Conservation (phyloP, 2,888 invertebrate genomes). For the Anodontia alba region DNA sequence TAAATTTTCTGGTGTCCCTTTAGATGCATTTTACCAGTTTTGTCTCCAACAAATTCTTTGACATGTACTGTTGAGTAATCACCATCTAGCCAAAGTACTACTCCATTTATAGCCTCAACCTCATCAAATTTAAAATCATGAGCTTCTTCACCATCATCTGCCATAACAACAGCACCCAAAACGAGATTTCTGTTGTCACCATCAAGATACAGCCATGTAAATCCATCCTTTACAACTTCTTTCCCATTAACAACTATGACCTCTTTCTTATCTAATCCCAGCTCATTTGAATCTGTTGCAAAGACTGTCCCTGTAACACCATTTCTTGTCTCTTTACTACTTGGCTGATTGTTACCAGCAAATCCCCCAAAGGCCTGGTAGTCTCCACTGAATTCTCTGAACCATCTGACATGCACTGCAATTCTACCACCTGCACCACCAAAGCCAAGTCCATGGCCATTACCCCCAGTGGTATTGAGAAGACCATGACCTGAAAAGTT, state of each 20-base stretch:
- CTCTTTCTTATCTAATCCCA: conserved; percentile 56
- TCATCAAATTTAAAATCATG: conserved; percentile 67
- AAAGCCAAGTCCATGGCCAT: conserved; percentile 59
- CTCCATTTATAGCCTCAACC: conserved; percentile 70
- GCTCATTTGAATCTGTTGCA: conserved; percentile 63
- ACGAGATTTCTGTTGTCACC: conserved; percentile 73
- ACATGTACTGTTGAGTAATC: conserved; percentile 60
- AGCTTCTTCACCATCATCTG: conserved; percentile 41
- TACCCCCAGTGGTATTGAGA: conserved; percentile 68
- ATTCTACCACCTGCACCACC: conserved; percentile 76
- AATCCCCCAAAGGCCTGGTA: conserved; percentile 68
- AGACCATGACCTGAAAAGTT: conserved; percentile 77
- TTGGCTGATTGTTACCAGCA: conserved; percentile 37
- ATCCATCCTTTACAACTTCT: conserved; percentile 60
- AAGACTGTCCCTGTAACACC: conserved; percentile 73
- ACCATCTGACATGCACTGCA: conserved; percentile 68
- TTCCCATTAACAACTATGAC: conserved; percentile 47
- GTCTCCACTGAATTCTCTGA: conserved; percentile 68
- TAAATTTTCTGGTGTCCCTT: conserved; percentile 61
- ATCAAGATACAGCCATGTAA: conserved; percentile 66
- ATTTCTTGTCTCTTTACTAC: conserved; percentile 56
- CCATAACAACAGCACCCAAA: conserved; percentile 68
- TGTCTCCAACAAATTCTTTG: conserved; percentile 74
- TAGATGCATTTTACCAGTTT: conserved; percentile 72
- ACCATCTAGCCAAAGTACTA: conserved; percentile 67